phyloP scores from a whole-genome alignment of 1,140 invertebrate species.

The Rhagoletis zephyria region DNA sequence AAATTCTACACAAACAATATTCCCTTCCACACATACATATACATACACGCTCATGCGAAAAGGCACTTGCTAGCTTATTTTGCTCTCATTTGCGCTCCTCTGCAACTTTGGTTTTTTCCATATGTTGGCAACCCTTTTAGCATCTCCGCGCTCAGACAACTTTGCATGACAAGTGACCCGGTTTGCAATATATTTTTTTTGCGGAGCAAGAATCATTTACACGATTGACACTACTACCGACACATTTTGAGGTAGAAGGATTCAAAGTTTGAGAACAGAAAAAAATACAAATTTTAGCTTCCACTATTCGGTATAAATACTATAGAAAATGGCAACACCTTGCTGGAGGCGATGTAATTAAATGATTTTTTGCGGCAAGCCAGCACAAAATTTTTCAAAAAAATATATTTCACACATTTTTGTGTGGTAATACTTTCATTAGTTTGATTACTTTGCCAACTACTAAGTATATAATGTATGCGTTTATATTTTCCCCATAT shows the following conservation, averaged over 20 bases:
- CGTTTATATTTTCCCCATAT: too few species aligned
- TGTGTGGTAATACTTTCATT: too few species aligned
- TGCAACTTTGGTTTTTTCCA: not conserved
- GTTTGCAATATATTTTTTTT: constrained; percentile 33
- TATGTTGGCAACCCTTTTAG: not conserved
- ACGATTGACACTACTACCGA: not conserved
- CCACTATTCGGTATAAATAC: too few species aligned
- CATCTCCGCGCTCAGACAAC: not conserved
- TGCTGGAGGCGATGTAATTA: too few species aligned
- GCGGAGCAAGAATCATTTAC: not conserved
- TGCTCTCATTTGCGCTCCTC: not conserved
- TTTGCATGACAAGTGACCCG: constrained; percentile 41
- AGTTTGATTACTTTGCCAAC: too few species aligned
- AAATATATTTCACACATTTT: too few species aligned
- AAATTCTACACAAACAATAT: constrained; percentile 29
- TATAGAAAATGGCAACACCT: too few species aligned
- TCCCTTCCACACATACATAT: not conserved
- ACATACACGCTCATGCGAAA: not conserved
- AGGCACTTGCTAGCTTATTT: constrained; percentile 13
- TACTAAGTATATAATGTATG: too few species aligned
- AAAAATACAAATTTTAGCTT: too few species aligned
- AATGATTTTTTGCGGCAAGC: too few species aligned
- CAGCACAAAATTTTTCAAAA: too few species aligned
- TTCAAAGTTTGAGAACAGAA: too few species aligned
- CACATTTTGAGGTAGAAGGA: not conserved